phyloP scores from a whole-genome alignment of 2,797 vertebrate species.

The Sandelia bainsii region DNA sequence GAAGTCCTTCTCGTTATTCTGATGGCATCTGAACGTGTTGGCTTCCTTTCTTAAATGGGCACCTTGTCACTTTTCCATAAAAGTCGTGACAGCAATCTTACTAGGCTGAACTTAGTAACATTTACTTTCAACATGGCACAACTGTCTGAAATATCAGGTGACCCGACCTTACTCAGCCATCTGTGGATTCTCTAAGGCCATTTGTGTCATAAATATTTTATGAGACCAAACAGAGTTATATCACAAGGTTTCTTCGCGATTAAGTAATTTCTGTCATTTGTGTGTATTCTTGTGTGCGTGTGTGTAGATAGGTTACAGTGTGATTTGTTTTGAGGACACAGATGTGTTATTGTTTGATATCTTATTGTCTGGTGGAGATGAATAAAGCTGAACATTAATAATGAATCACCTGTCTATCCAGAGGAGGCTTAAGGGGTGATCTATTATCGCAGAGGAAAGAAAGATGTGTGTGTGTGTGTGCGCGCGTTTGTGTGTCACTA shows the following conservation, averaged over 20 bases:
- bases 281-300: background rate
- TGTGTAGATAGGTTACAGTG: background rate
- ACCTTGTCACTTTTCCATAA: too few species aligned
- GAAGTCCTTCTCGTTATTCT: too few species aligned
- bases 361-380: background rate
- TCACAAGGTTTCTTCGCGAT: background rate
- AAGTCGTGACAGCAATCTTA: too few species aligned
- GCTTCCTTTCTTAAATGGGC: too few species aligned
- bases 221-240: constrained; percentile 2
- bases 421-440: constrained; percentile 6
- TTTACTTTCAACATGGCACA: background rate
- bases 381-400: constrained; percentile 32
- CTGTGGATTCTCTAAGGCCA: background rate
- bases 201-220: constrained; percentile 21
- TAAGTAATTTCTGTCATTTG: background rate
- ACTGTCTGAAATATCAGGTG: background rate
- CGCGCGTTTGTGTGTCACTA: background rate
- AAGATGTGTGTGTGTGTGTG: background rate
- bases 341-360: constrained; percentile 3
- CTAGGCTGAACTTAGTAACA: too few species aligned
- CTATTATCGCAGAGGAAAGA: background rate
- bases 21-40: too few species aligned
- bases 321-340: background rate
- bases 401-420: constrained; percentile 26
- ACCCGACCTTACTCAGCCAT: constrained; percentile 2